Base-by-base conservation (phyloP, 1,140 invertebrate genomes). In the Drosophila littoralis region DNA sequence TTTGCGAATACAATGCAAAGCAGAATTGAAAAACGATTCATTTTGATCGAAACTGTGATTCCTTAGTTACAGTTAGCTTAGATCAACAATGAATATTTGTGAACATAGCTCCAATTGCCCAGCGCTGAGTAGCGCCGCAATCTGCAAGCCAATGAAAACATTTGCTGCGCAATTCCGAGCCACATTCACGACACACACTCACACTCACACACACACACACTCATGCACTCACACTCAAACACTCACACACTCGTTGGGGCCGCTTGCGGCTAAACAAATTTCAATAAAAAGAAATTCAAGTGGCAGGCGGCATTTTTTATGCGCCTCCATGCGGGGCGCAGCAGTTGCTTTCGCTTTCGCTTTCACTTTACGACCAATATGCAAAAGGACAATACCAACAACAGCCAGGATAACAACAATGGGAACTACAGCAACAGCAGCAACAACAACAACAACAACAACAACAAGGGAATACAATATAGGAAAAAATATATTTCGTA, bases 201-300 rank as follows among this genome's bases (percentile, higher is more conserved):
- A 67, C n/a, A 46, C 50, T 32, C 38, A 36, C 35, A 45, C 35
- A 52, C 63, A 38, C 17, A 51, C 46, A 54, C 66, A 50, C 42
- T 46, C 22, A 8, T 6, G 7, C 45, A 12, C 45, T 22, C 45
- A 48, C 35, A 35, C 28, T 36, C 17, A 28, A 28, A 36, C 55
- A 36, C n/a, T 10, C 40, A 55, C 43, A 22, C 54, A 38, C 38
- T n/a, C 17, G 38, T 10, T 33, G 43, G 42, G 45, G 42, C 12
- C 42, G 69, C 79, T 82, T 51, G 76, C 63, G 60, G 70, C 78
- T 81, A 86, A 82, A 75, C 79, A 85, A 85, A 85, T 88, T 86
- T 85, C 83, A 85, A 85, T 85, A 88, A 85, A 85, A 88, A 51
- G 83, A 76, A 79, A 76, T 85, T 88, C 83, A 88, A 85, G 83